These are phyloP conservation scores for Oncorhynchus masou DNA, from an alignment of 2,113 vertebrate genomes.

Conservation along the genomic window DNA sequence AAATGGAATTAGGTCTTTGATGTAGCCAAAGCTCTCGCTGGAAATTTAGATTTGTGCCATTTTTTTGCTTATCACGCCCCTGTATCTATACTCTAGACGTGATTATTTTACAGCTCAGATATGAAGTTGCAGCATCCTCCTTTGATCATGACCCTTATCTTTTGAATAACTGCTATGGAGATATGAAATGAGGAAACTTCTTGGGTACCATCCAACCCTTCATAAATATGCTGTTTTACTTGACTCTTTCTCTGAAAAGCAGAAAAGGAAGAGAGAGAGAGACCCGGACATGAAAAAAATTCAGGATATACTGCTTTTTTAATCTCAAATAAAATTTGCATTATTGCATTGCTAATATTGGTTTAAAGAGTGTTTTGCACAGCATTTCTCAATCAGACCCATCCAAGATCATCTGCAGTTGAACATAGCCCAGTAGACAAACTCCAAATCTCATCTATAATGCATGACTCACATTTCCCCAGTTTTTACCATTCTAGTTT, in stretches of 20 bases:
- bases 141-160: slow-evolving; percentile 27
- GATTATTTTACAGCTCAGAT: slow-evolving; percentile 1
- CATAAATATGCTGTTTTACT: no score
- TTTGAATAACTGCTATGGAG: not conserved
- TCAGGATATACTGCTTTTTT: no score
- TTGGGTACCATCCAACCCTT: no score
- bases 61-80: not conserved
- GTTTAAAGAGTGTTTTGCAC: not conserved
- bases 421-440: slow-evolving; percentile 7
- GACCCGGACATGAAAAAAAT: no score
- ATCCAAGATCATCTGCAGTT: not conserved
- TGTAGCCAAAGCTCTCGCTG: slow-evolving; percentile 19
- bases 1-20: slow-evolving; percentile 8
- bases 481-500: not conserved
- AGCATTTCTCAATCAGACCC: not conserved
- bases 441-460: slow-evolving; percentile 21
- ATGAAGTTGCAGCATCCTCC: slow-evolving; percentile 12
- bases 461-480: slow-evolving; percentile 15
- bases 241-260: no score
- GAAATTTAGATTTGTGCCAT: not conserved
- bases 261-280: no score
- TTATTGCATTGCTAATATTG: not conserved
- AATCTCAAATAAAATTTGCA: no score
- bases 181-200: slow-evolving; percentile 1
- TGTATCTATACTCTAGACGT: slow-evolving; percentile 19